A percentile compares a stretch with the other conserved stretches of the same genome.
Evolutionary conservation across 1,140 invertebrate genomes (phyloP).

Genomic region (Ceratitis capitata): DNA sequence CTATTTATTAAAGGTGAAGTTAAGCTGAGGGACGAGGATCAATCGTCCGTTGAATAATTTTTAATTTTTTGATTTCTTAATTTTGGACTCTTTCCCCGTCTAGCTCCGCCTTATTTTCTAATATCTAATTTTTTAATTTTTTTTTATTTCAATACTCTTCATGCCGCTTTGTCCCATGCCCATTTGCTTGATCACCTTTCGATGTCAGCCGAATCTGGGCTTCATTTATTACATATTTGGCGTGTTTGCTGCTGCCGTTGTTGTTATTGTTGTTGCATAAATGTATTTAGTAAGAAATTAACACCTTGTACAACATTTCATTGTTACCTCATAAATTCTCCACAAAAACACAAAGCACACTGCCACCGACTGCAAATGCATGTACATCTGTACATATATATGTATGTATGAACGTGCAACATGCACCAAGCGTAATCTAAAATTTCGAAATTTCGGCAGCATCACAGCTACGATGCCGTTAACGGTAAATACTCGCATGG

Average conservation of each 20-base stretch:
- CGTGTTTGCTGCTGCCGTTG: background rate
- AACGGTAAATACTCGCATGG: background rate
- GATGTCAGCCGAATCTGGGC: background rate
- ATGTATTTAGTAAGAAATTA: slow-evolving; percentile 18
- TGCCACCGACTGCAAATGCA: background rate
- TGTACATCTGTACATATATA: background rate
- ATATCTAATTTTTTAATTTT: too few species aligned
- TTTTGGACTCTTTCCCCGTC: too few species aligned
- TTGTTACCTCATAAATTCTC: slow-evolving; percentile 34
- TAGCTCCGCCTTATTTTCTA: too few species aligned
- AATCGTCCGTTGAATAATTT: too few species aligned
- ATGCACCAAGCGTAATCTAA: background rate
- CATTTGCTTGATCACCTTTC: background rate
- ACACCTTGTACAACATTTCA: slow-evolving; percentile 17
- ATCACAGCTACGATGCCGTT: background rate
- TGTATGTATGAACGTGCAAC: background rate
- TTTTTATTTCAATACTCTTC: too few species aligned
- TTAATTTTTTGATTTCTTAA: too few species aligned
- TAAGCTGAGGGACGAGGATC: too few species aligned
- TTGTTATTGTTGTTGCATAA: background rate
- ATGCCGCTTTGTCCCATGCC: background rate
- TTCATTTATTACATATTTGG: background rate
- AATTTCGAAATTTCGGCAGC: slow-evolving; percentile 25
- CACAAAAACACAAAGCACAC: background rate
- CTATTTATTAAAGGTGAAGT: too few species aligned